Base-by-base conservation (phyloP, 2,797 vertebrate genomes). In the Oryzias sinensis region DNA sequence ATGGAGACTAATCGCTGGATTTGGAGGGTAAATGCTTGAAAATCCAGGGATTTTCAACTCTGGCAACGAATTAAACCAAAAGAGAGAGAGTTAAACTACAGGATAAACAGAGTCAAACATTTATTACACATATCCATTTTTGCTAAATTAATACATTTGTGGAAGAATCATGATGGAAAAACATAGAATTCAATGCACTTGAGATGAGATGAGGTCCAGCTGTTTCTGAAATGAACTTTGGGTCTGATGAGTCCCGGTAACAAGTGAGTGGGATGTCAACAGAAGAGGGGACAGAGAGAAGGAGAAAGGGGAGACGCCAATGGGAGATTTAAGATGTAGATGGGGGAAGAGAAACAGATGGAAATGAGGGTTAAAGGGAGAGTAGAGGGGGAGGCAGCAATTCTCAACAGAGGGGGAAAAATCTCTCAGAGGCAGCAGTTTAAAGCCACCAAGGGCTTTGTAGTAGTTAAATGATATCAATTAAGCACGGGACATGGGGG, bases 381-480 rank as follows among this genome's bases (percentile, higher is more conserved):
- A 43, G 54, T 40, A 3, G 2, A 15, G 33, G 48, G 53, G 68
- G 65, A 54, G 56, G 63, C 75, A 44, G 46, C 37, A 56, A 67
- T 65, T 77, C 71, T 79, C 70, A 70, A 56, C 1, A 16, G 62
- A 76, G 76, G 65, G 76, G 65, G 54, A 65, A 56, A 1, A 2
- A 7, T 14, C 59, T 77, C 69, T 83, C 73, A 68, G 81, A 84
- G 82, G 87, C 80, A 90, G 62, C 68, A 72, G 65, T 56, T 62
- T 76, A 80, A 78, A 87, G 84, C 85, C 86, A 84, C 84, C 76
- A 75, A 83, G 87, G 83, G 79, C 81, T 83, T 53, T 64, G 81
- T 83, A 79, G 81, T 87, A 83, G 68, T 81, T 89, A 91, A 92
- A 93, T 92, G 88, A 93, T 93, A 93, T 91, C 90, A 92, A 93